These are phyloP conservation scores for Coleophora flavipennella DNA, from an alignment of 2,888 invertebrate genomes.

Conservation along the genomic window DNA sequence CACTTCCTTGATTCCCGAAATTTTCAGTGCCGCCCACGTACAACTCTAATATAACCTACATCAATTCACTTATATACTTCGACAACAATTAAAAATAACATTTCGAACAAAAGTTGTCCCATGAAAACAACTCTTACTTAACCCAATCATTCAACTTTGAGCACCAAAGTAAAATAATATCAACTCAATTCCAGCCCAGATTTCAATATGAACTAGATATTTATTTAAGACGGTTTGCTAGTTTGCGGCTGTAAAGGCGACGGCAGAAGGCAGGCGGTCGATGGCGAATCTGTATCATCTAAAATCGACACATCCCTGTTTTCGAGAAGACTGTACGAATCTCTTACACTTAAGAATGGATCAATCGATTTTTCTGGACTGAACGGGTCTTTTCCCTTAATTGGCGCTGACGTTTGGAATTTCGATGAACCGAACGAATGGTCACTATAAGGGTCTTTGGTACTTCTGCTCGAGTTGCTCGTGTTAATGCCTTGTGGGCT, in stretches of 20 bases:
- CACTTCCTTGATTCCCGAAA: no score
- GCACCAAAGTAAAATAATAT: no score
- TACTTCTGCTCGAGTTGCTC: conserved; percentile 2
- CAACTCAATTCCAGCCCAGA: no score
- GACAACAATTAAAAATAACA: no score
- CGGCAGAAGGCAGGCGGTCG: conserved; percentile 64
- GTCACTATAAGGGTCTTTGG: conserved; percentile 18
- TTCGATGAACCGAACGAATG: neutral
- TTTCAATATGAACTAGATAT: neutral
- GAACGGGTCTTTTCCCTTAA: neutral
- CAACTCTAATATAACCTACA: no score
- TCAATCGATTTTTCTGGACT: neutral
- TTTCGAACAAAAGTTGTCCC: no score
- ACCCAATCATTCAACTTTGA: no score
- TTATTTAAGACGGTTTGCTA: conserved; percentile 29
- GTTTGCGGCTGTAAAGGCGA: conserved; percentile 73
- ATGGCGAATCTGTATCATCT: conserved; percentile 54
- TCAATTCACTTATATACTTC: no score
- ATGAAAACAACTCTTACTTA: no score
- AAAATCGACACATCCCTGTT: conserved; percentile 41
- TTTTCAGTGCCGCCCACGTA: no score
- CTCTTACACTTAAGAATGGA: neutral
- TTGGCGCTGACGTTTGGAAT: neutral
- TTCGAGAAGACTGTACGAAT: neutral
- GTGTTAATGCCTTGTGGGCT: conserved; percentile 3